Base-by-base conservation (phyloP, 2,888 invertebrate genomes). In the Oxyteleia sp. region DNA sequence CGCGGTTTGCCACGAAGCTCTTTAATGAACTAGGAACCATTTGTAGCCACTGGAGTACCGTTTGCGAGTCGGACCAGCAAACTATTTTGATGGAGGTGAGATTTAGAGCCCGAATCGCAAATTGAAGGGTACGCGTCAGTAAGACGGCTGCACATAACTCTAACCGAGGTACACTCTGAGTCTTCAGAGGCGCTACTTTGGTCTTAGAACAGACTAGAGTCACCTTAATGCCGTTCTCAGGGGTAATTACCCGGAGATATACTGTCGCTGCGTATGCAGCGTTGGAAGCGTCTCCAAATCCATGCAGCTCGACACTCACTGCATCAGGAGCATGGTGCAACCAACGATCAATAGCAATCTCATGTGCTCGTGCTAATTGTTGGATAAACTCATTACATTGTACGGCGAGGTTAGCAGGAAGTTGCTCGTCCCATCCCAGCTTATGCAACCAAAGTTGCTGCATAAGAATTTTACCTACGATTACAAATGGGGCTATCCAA, bases 1-100 rank as follows among this genome's bases (percentile, higher is more conserved):
- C 88, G 38, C 90, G 59, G 71, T 92, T 91, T 1, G 88, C 88
- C 4, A 87, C 86, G 51, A 84, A 87, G 5, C 84, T 81, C 41
- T 80, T 82, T 64, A 84, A 84, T 0, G 53, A 66, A 5, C 76
- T 69, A 0, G 88, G 79, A n/a, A 80, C 84, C 23, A 85, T 76
- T 3, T 59, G 20, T 0, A 89, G 26, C 89, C 88, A 89, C 2
- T 69, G 59, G 8, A 88, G 69, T 0, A 85, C 85, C 2, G 88
- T 76, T 4, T 80, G 75, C 0, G 89, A 90, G 51, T 89, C 89
- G 5, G 81, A 79, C 85, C 85, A 78, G 32, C 64, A 75, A 18
- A 4, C 5, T 16, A 45, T 3, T 7, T 2, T 1, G 4, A 45
- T 15, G 2, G 1, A 4, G 2, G 45, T 2, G 1, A 45, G 8